These are phyloP conservation scores for Herminia tarsipennalis DNA, from an alignment of 2,888 invertebrate genomes.

Conservation along the genomic window DNA sequence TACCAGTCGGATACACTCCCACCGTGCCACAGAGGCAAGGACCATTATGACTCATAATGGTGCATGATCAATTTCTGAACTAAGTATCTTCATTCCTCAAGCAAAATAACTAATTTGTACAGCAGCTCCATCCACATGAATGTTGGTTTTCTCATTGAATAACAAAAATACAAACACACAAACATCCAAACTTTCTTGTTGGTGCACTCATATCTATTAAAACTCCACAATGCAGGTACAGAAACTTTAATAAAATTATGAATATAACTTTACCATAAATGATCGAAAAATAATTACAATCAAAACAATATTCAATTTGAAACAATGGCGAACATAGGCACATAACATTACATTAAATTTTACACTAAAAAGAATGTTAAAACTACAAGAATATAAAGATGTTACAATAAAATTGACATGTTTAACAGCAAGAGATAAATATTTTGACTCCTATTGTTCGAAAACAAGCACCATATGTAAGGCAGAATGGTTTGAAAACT, in stretches of 20 bases:
- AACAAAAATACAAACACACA: no score
- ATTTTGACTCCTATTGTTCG: slow-evolving; percentile 30
- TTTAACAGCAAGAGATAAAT: slow-evolving; percentile 13
- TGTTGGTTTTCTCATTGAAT: no score
- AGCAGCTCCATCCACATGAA: no score
- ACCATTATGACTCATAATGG: no score
- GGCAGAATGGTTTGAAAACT: slow-evolving; percentile 9
- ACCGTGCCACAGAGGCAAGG: no score
- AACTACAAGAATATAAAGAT: slow-evolving; percentile 2
- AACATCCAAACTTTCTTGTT: no score
- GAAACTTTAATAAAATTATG: slow-evolving; percentile 44
- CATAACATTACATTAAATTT: slow-evolving; percentile 19
- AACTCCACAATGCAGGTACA: slow-evolving; percentile 37
- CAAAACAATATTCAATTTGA: slow-evolving; percentile 23
- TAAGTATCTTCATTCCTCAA: no score
- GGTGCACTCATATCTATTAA: no score
- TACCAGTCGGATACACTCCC: no score
- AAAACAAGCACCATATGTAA: slow-evolving; percentile 23
- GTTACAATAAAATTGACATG: slow-evolving; percentile 17
- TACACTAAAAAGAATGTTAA: slow-evolving; percentile 16
- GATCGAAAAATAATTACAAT: slow-evolving; percentile 24
- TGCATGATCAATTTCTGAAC: no score
- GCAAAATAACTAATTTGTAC: no score
- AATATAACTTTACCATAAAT: slow-evolving; percentile 24
- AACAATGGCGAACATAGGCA: slow-evolving; percentile 21